These are phyloP conservation scores for Cheilosia vulpina DNA, from an alignment of 2,888 invertebrate species.

Conservation along the genomic window DNA sequence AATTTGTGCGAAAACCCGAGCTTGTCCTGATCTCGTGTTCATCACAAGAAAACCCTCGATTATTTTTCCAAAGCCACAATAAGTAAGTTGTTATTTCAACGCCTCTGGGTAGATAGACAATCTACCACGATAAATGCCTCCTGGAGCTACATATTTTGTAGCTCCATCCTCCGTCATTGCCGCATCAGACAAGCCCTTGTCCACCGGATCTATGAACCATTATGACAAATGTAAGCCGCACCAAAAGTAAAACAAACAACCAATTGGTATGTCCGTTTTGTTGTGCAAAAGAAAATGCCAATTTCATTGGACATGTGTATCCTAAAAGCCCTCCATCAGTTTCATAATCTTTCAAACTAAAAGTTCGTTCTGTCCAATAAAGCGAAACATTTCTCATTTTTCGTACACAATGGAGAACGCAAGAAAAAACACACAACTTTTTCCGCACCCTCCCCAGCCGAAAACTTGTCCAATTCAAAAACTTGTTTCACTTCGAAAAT, in stretches of 20 bases:
- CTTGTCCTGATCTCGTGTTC: no score
- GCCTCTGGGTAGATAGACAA: no score
- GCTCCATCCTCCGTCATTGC: no score
- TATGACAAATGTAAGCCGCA: neutral
- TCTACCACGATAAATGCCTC: no score
- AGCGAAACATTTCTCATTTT: constrained; percentile 42
- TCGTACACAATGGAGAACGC: neutral
- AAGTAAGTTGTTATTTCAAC: no score
- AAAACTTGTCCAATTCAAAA: constrained; percentile 66
- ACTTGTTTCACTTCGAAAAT: constrained; percentile 57
- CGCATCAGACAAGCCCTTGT: no score
- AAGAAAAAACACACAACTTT: neutral
- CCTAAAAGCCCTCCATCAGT: constrained; percentile 17
- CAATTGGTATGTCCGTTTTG: neutral
- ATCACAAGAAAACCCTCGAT: no score
- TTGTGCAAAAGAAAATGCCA: neutral
- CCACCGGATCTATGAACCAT: neutral
- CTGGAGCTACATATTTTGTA: no score
- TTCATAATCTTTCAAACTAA: constrained; percentile 44
- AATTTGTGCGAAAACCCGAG: no score
- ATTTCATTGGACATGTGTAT: constrained; percentile 32
- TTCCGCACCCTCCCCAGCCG: neutral
- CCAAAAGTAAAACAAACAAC: neutral
- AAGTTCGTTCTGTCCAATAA: constrained; percentile 44
- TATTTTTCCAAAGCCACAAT: no score